Evolutionary conservation across 1,140 invertebrate species (phyloP).

Genomic region (Rhynchophorus ferrugineus): DNA sequence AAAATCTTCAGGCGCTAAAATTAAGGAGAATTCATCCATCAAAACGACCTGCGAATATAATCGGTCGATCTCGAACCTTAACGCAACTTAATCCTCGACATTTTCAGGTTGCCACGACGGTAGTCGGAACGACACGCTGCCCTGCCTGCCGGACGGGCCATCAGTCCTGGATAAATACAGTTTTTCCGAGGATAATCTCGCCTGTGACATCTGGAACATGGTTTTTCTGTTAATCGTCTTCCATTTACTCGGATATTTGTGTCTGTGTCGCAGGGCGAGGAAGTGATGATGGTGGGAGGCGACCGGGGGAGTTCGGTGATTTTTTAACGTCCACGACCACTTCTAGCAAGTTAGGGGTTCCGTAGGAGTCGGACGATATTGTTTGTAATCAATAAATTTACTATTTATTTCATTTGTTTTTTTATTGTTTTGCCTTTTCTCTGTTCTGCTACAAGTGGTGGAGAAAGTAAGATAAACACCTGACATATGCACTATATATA

Average conservation of each 20-base stretch:
- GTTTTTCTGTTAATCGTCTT: constrained; percentile 57
- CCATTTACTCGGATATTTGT: constrained; percentile 60
- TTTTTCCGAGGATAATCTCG: constrained; percentile 58
- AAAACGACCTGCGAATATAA: too few relatives aligned
- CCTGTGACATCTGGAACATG: constrained; percentile 57
- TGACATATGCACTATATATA: too few relatives aligned
- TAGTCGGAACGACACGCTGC: constrained; percentile 45
- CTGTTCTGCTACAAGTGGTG: too few relatives aligned
- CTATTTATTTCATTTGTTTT: too few relatives aligned
- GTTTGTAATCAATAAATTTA: too few relatives aligned
- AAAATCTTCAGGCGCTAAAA: too few relatives aligned
- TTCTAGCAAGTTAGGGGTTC: too few relatives aligned
- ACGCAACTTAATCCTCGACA: background rate
- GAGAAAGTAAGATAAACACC: too few relatives aligned
- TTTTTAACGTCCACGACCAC: too few relatives aligned
- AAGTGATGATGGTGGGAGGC: constrained; percentile 51
- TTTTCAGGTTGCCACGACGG: constrained; percentile 54
- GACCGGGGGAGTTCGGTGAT: background rate
- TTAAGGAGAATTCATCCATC: too few relatives aligned
- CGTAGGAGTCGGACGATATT: too few relatives aligned
- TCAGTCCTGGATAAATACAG: constrained; percentile 66
- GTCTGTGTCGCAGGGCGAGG: constrained; percentile 54
- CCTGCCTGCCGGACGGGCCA: constrained; percentile 62
- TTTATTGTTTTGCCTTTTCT: too few relatives aligned
- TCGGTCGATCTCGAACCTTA: background rate